Base-by-base conservation (phyloP, 2,797 vertebrate genomes). In the Ciconia nigra region DNA sequence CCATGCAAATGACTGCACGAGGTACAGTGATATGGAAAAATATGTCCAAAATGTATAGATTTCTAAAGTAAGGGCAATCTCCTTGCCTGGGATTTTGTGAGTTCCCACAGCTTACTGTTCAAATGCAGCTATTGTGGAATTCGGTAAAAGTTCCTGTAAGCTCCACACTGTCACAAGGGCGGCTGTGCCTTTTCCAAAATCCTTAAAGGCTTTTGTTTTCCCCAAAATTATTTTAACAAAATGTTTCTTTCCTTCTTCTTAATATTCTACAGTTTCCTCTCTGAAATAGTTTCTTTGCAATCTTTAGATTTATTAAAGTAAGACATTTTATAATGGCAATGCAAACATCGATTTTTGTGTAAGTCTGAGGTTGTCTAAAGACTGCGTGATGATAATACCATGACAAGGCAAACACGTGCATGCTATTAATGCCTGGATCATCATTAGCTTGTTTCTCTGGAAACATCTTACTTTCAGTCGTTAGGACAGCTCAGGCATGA, bases 211-310 rank as follows among this genome's bases (percentile, higher is more conserved):
- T 77, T 95, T 63, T 90, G 59, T 93, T 93, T 74, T 61, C 13
- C 35, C 42, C 69, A 86, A 84, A 95, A 73, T 51, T 3, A 65
- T 81, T 96, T 93, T 63, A 96, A 92, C 46, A 87, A 79, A 76
- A 22, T 69, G 16, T 35, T 95, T 89, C 4, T 11, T 58, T 92
- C 71, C 44, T 92, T 93, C 86, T 95, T 96, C 87, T 93, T 87
- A 93, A 90, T 93, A 62, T 54, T 93, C 37, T 78, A 8, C 41
- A 83, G 4, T 74, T 91, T 86, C 14, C 16, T 57, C 31, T 81
- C 49, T 83, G 17, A 57, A 79, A 71, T 61, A 83, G 25, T 70
- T 95, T 54, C 14, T 81, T 71, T 86, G 39, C 18, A 69, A 59
- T 76, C 39, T 90, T 86, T 42, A 62, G 25, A 37, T 59, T 72